Conservation (phyloP, 2,113 vertebrate species). For the Catharus fuscescens region DNA sequence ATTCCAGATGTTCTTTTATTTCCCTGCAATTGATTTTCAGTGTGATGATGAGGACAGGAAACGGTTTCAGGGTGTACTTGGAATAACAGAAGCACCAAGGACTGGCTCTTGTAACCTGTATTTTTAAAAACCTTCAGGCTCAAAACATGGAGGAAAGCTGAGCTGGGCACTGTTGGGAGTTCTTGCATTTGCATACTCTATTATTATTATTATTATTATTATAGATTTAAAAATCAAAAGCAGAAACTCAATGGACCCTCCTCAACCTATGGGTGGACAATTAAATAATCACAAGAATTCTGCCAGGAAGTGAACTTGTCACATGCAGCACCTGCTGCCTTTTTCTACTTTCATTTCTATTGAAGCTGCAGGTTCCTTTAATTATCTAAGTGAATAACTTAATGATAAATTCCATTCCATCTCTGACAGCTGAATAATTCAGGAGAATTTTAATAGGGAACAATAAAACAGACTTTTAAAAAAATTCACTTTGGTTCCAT, state of each 20-base stretch:
- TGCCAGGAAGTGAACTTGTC: neutral
- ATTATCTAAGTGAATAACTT: conserved; percentile 44
- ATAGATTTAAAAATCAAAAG: neutral
- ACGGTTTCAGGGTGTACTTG: neutral
- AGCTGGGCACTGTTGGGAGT: neutral
- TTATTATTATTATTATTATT: neutral
- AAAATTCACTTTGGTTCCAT: conserved; percentile 6
- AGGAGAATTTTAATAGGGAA: conserved; percentile 28
- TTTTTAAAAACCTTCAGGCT: neutral
- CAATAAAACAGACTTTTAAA: neutral
- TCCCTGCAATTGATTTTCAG: neutral
- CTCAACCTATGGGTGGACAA: neutral
- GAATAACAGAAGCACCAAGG: neutral
- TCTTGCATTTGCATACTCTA: neutral
- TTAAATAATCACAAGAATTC: neutral
- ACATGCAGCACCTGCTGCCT: neutral
- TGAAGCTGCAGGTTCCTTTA: conserved; percentile 17
- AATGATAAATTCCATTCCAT: neutral
- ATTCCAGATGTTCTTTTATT: neutral
- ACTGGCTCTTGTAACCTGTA: neutral
- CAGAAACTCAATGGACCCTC: neutral
- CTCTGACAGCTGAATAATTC: conserved; percentile 17
- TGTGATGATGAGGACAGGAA: neutral
- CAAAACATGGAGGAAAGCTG: neutral
- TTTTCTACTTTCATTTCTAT: neutral